phyloP scores from a whole-genome alignment of 1,140 invertebrate species.

The Elymnias hypermnestra region DNA sequence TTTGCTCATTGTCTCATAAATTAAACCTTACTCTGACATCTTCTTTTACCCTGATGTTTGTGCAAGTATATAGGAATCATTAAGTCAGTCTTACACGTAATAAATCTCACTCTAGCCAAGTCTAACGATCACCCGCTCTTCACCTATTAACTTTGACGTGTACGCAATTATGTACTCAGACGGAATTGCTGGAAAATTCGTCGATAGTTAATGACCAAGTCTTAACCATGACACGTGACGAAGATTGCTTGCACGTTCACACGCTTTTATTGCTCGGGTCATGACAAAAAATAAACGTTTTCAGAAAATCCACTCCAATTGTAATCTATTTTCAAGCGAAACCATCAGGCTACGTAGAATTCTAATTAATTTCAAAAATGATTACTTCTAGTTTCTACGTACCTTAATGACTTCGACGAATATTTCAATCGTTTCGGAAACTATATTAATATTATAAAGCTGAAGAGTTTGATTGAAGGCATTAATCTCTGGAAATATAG shows the following conservation, averaged over 20 bases:
- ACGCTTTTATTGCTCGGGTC: constrained; percentile 27
- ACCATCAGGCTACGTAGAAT: no score
- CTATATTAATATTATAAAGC: no score
- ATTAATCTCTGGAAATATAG: no score
- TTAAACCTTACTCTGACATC: no score
- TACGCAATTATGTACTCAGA: constrained; percentile 72
- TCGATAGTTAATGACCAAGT: constrained; percentile 57
- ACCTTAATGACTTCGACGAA: no score
- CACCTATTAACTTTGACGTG: constrained; percentile 42
- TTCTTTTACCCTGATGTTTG: no score
- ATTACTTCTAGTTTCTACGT: neutral
- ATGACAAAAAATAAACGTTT: constrained; percentile 3
- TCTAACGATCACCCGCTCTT: neutral
- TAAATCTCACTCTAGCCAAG: neutral
- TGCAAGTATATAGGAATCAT: neutral
- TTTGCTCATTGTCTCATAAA: no score
- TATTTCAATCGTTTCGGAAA: no score
- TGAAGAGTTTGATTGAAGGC: no score
- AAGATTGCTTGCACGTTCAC: constrained; percentile 39
- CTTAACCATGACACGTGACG: constrained; percentile 53
- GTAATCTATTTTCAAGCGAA: no score
- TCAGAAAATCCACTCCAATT: neutral
- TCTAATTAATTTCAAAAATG: neutral
- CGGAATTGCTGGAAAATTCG: constrained; percentile 71
- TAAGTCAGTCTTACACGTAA: neutral